phyloP scores from a whole-genome alignment of 2,888 invertebrate species.

The Lymantria dispar region DNA sequence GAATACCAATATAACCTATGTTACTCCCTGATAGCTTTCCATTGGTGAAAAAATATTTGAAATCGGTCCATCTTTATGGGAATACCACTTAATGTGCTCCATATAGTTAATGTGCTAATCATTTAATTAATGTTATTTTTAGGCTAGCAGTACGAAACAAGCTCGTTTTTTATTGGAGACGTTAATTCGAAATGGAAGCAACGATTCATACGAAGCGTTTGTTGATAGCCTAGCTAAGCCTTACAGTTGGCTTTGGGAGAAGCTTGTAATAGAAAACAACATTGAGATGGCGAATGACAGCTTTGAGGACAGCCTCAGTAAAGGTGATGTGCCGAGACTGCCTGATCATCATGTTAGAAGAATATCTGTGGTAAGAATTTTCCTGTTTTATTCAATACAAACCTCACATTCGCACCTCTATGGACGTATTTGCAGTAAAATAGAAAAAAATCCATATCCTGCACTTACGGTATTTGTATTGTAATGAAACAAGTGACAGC shows the following conservation, averaged over 20 bases:
- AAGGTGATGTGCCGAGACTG: slow-evolving; percentile 81
- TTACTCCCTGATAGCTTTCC: too few relatives aligned
- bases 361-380: slow-evolving; percentile 65
- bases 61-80: too few relatives aligned
- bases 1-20: too few relatives aligned
- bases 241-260: slow-evolving; percentile 82
- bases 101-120: too few relatives aligned
- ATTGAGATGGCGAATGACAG: slow-evolving; percentile 60
- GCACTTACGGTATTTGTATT: too few relatives aligned
- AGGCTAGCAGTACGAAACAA: slow-evolving; percentile 62
- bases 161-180: slow-evolving; percentile 63
- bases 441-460: too few relatives aligned
- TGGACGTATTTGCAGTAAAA: too few relatives aligned
- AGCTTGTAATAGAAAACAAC: slow-evolving; percentile 61
- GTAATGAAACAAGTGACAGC: too few relatives aligned
- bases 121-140: slow-evolving; percentile 29
- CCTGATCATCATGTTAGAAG: slow-evolving; percentile 81
- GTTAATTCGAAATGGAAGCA: slow-evolving; percentile 62
- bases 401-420: too few relatives aligned
- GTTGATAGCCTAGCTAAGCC: slow-evolving; percentile 78
- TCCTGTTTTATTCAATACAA: not conserved
- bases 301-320: slow-evolving; percentile 75
- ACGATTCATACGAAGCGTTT: slow-evolving; percentile 78
- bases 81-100: too few relatives aligned
- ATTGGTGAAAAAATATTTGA: too few relatives aligned